Evolutionary conservation across 2,113 vertebrate species (phyloP).

Genomic region (Epinephelus cyanopodus): DNA sequence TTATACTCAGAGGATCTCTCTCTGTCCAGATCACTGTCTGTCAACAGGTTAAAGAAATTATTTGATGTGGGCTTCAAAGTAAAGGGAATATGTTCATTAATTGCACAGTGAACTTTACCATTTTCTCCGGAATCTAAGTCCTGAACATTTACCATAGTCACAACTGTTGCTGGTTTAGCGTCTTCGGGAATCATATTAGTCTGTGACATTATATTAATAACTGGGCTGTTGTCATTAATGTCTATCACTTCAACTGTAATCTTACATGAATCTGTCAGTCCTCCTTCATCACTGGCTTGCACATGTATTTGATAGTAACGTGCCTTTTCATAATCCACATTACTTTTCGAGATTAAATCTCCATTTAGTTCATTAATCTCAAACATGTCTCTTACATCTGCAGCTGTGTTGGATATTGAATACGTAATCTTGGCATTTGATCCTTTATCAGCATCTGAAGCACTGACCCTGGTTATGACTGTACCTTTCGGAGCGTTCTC

Average conservation of each 20-base stretch:
- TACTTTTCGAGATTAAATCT: constrained; percentile 57
- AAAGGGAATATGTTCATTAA: constrained; percentile 56
- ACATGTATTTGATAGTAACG: constrained; percentile 74
- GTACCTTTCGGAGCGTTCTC: constrained; percentile 73
- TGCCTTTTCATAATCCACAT: constrained; percentile 76
- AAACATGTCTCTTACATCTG: constrained; percentile 56
- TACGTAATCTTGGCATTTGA: constrained; percentile 69
- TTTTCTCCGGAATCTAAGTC: constrained; percentile 59
- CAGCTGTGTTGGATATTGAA: constrained; percentile 58
- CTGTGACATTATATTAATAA: constrained; percentile 62
- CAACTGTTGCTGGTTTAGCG: constrained; percentile 21
- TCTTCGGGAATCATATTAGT: constrained; percentile 46
- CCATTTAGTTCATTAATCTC: constrained; percentile 66
- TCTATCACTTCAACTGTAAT: constrained; percentile 58
- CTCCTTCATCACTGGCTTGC: constrained; percentile 78
- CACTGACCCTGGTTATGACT: constrained; percentile 63
- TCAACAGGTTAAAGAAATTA: constrained; percentile 61
- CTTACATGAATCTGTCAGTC: constrained; percentile 75
- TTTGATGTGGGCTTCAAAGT: constrained; percentile 48
- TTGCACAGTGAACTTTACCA: constrained; percentile 29
- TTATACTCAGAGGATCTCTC: too few species aligned
- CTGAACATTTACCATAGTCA: constrained; percentile 57
- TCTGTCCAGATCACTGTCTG: not conserved
- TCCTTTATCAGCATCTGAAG: constrained; percentile 78
- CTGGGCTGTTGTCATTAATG: constrained; percentile 63